Base-by-base conservation (phyloP, 1,140 invertebrate genomes). In the Pseudachorutes palmiensis region DNA sequence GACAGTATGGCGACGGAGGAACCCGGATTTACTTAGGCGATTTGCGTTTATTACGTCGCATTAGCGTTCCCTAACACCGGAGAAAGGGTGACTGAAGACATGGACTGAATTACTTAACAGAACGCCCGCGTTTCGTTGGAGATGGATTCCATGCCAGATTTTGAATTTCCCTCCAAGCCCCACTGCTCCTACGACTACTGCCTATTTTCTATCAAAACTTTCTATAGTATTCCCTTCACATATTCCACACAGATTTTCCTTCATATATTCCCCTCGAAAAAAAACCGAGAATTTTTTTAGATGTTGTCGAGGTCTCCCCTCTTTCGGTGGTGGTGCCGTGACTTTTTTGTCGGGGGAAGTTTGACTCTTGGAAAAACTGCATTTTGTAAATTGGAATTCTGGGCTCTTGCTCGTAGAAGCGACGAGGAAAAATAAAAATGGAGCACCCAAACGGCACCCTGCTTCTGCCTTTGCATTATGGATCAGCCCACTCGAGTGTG, bases 391-490 rank as follows among this genome's bases (percentile, higher is more conserved):
- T 55, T 55, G 51, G 51, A 55, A 55, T 55, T 22, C 51, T 19
- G 12, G 9, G 51, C 24, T 55, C 24, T 24, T 55, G 24, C 51
- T 55, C 9, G 14, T 55, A 26, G 24, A 16, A 41, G 36, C 5
- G 36, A 41, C 5, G 19, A 41, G 19, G 5, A 41, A 19, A 41
- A 41, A 41, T 9, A 41, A 41, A 36, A 49, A 31, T 41, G 62
- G 26, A 67, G 66, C 66, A 68, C 66, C 64, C 68, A 64, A 66
- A 73, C 36, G 48, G 57, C 55, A 69, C 69, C 64, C 66, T 63
- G 64, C 65, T 63, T 71, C 59, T 65, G 57, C 57, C 72, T 71
- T 74, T 74, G 72, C 72, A 74, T 74, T 74, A 74, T 74, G 72
- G 72, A 74, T 74, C 70, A 70, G 68, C 49, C 49, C 72, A 68